A percentile compares a stretch with the other conserved stretches of the same genome.
These are phyloP conservation scores for Cavia porcellus DNA, from an alignment of 2,113 vertebrate species.

Conservation along the genomic window DNA sequence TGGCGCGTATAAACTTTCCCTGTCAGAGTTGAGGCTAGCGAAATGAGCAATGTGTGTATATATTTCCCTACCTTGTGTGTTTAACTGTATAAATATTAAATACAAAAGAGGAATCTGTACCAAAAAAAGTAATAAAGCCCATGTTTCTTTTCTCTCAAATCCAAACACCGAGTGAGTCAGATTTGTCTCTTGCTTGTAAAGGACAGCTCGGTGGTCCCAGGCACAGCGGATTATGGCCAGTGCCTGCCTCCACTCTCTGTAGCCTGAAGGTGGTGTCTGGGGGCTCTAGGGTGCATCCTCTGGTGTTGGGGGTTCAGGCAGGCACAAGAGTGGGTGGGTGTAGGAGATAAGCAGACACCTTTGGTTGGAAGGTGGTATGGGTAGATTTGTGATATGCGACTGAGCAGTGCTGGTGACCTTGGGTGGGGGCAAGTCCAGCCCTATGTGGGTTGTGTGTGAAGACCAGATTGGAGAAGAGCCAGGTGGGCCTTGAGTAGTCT, in stretches of 20 bases:
- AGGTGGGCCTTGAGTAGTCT: background rate
- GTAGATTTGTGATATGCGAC: too few relatives aligned
- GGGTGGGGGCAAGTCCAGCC: background rate
- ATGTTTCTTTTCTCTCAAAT: background rate
- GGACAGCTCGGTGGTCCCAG: background rate
- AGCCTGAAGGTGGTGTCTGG: accelerated
- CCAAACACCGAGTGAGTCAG: slow-evolving; percentile 28
- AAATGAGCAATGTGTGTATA: slow-evolving; percentile 38
- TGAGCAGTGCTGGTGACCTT: accelerated
- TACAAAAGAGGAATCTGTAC: background rate
- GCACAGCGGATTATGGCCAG: background rate
- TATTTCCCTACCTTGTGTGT: slow-evolving; percentile 49
- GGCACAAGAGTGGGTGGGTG: background rate
- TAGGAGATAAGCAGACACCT: background rate
- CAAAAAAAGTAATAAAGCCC: slow-evolving; percentile 36
- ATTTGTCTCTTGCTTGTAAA: background rate
- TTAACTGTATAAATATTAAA: slow-evolving; percentile 49
- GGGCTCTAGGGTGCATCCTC: background rate
- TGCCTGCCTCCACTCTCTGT: background rate
- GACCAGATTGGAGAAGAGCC: background rate
- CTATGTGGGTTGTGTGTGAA: background rate
- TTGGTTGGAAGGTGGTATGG: background rate
- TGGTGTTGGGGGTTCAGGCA: background rate
- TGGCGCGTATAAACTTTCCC: background rate
- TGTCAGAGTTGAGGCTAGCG: background rate